Conservation (phyloP, 1,140 invertebrate genomes). For the Ptiloglossa arizonensis region DNA sequence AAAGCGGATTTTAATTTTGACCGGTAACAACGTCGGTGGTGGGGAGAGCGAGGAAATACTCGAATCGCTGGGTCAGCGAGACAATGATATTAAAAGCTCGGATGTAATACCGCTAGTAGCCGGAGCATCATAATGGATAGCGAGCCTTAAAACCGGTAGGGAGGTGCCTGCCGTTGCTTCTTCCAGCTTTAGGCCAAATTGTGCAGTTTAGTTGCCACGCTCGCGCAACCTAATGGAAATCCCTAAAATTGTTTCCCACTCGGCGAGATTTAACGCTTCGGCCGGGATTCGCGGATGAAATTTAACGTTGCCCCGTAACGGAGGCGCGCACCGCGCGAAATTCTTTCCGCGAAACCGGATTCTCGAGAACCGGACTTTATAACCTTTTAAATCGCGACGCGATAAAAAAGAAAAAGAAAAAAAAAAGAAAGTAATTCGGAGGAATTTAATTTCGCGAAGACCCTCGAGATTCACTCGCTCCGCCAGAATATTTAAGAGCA, state of each 20-base stretch:
- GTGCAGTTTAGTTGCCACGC: not conserved
- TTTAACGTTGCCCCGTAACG: not conserved
- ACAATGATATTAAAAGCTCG: conserved; percentile 50
- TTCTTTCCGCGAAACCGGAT: not conserved
- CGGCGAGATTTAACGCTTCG: conserved; percentile 19
- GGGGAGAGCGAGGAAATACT: conserved; percentile 14
- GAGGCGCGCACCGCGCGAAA: not conserved
- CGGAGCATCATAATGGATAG: conserved; percentile 38
- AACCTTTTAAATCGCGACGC: not conserved
- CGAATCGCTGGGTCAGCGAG: conserved; percentile 20
- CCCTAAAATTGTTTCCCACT: conserved; percentile 40
- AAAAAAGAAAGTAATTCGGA: too few species aligned
- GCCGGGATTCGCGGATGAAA: conserved; percentile 4
- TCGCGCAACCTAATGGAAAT: conserved; percentile 35
- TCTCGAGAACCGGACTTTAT: not conserved
- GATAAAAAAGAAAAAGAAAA: too few species aligned
- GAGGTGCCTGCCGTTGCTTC: too few species aligned
- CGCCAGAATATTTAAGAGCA: too few species aligned
- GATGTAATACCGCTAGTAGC: conserved; percentile 34
- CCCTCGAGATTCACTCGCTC: too few species aligned
- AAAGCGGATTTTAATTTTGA: conserved; percentile 48
- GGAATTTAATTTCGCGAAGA: too few species aligned
- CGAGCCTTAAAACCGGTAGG: conserved; percentile 23
- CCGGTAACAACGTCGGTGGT: not conserved
- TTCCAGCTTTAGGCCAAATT: conserved; percentile 24